Conservation (phyloP, 2,888 invertebrate species). For the Diadegma fenestrale region DNA sequence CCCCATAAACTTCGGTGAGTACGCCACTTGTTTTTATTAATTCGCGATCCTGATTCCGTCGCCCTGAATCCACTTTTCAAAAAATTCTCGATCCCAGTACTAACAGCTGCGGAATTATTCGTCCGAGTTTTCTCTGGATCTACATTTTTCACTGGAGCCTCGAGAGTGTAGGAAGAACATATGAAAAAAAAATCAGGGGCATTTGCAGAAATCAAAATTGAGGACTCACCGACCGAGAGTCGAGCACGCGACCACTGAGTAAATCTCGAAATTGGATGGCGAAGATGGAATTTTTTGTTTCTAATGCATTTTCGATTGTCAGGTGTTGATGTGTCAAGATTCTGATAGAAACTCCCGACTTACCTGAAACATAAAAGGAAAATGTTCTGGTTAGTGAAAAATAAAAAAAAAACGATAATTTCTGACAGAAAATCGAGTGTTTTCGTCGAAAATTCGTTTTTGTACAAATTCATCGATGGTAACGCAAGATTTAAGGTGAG, state of each 20-base stretch:
- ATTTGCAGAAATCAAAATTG: too few species aligned
- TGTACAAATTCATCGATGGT: not conserved
- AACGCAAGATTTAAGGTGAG: not conserved
- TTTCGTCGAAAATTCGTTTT: not conserved
- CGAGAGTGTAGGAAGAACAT: too few species aligned
- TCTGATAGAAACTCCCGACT: constrained; percentile 18
- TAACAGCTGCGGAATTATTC: too few species aligned
- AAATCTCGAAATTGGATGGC: not conserved
- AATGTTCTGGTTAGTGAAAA: constrained; percentile 1
- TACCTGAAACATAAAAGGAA: constrained; percentile 51
- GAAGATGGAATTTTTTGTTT: not conserved
- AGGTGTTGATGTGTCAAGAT: not conserved
- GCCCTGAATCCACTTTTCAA: not conserved
- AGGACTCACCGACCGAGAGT: too few species aligned
- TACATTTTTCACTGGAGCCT: too few species aligned
- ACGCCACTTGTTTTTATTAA: not conserved
- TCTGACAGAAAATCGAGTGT: not conserved
- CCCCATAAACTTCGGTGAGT: not conserved
- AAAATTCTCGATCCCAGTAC: not conserved
- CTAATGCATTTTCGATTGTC: constrained; percentile 26
- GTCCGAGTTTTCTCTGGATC: too few species aligned
- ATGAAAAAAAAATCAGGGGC: too few species aligned
- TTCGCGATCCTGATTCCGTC: not conserved
- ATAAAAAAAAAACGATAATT: not conserved
- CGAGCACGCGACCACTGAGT: too few species aligned